Conservation (phyloP, 2,113 vertebrate genomes). For the Odobenus rosmarus region DNA sequence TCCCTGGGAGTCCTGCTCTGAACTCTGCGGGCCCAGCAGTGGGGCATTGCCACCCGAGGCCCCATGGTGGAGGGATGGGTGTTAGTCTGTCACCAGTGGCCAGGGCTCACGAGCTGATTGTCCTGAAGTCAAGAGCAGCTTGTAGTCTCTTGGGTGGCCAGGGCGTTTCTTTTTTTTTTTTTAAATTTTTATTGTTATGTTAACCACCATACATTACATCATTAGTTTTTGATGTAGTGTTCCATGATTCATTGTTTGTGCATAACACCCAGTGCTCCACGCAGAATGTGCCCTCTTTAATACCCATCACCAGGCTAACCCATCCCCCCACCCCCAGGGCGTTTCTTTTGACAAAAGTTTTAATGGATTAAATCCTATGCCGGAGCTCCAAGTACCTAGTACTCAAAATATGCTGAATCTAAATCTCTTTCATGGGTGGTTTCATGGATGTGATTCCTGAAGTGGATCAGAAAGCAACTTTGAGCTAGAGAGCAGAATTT, state of each 20-base stretch:
- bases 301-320: too few relatives aligned
- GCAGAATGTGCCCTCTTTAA: too few relatives aligned
- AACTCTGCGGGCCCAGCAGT: not conserved
- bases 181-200: too few relatives aligned
- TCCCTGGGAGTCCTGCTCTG: not conserved
- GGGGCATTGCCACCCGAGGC: rapidly evolving
- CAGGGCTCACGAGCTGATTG: not conserved
- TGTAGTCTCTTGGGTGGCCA: not conserved
- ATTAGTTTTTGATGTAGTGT: too few relatives aligned
- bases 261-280: too few relatives aligned
- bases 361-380: not conserved
- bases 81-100: not conserved
- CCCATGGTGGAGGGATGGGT: too few relatives aligned
- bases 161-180: not conserved
- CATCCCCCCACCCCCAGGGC: too few relatives aligned
- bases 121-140: not conserved
- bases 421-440: not conserved
- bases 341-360: not conserved
- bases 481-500: not conserved
- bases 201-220: too few relatives aligned
- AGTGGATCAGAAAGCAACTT: not conserved
- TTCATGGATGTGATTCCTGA: not conserved
- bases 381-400: not conserved
- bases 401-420: not conserved
- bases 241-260: too few relatives aligned